These are phyloP conservation scores for Trichopria drosophilae DNA, from an alignment of 2,888 invertebrate species.

Conservation along the genomic window DNA sequence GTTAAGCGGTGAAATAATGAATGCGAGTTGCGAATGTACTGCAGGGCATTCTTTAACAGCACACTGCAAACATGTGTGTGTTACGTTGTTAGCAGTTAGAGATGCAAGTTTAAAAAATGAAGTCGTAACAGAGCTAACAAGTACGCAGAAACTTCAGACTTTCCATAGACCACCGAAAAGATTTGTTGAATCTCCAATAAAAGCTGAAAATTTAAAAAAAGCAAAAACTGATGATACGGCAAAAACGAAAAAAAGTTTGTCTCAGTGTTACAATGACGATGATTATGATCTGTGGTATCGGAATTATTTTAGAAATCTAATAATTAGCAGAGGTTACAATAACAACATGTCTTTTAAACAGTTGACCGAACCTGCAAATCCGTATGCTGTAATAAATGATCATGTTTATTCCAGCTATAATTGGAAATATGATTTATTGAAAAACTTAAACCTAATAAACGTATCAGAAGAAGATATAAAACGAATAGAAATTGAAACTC, in stretches of 20 bases:
- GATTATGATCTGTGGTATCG: conserved; percentile 5
- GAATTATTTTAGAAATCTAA: neutral
- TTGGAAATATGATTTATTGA: neutral
- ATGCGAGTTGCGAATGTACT: conserved; percentile 9
- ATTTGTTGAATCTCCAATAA: conserved; percentile 9
- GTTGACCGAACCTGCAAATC: conserved; percentile 7
- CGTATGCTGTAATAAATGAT: neutral
- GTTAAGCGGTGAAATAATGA: conserved; percentile 1
- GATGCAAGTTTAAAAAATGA: neutral
- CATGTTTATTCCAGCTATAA: neutral
- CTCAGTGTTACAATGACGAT: too few relatives aligned
- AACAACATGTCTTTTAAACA: conserved; percentile 11
- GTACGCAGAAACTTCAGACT: conserved; percentile 14
- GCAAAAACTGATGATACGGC: neutral
- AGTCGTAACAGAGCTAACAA: neutral
- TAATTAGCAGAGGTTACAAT: neutral
- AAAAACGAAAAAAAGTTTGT: neutral
- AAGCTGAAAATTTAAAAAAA: conserved; percentile 1
- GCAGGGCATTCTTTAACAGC: conserved; percentile 6
- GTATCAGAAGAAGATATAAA: neutral
- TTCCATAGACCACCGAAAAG: conserved; percentile 10
- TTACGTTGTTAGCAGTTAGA: neutral
- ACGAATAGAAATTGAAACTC: conserved; percentile 2
- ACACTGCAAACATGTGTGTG: conserved; percentile 12
- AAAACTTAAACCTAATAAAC: neutral